These are phyloP conservation scores for Pachypeltis micranthus DNA, from an alignment of 1,140 invertebrate genomes.

Conservation along the genomic window DNA sequence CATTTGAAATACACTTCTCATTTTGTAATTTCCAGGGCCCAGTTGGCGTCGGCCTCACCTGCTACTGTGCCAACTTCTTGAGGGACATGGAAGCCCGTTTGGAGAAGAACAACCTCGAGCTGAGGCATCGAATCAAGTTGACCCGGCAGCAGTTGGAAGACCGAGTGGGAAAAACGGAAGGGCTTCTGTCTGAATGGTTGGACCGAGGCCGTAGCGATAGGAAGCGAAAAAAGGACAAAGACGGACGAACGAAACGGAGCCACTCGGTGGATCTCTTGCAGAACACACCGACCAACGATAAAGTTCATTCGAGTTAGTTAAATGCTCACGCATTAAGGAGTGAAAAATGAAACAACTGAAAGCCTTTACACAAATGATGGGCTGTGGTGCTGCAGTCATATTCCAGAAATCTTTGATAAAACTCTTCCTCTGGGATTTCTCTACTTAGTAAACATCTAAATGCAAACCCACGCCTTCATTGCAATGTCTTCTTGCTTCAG, in stretches of 20 bases:
- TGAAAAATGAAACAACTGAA: not conserved
- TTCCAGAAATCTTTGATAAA: no score
- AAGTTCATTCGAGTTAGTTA: not conserved
- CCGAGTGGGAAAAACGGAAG: slow-evolving; percentile 43
- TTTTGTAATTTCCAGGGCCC: slow-evolving; percentile 47
- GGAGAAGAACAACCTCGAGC: slow-evolving; percentile 69
- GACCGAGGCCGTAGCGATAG: not conserved
- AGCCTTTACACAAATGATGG: not conserved
- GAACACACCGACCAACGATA: not conserved
- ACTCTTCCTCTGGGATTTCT: no score
- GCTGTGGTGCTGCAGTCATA: no score
- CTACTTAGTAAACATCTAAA: no score
- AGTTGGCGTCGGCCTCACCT: slow-evolving; percentile 74
- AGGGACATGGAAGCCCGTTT: slow-evolving; percentile 75
- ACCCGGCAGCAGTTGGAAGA: slow-evolving; percentile 67
- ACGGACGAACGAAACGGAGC: not conserved
- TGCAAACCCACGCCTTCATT: no score
- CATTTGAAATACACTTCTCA: no score
- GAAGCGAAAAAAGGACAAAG: not conserved
- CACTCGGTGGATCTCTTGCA: not conserved
- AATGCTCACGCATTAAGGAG: not conserved
- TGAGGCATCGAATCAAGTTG: slow-evolving; percentile 70
- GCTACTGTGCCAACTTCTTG: slow-evolving; percentile 66
- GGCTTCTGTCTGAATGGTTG: not conserved
- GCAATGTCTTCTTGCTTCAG: no score